Evolutionary conservation across 1,140 invertebrate species (phyloP), one percentile per base, ranked within the genome.

Genomic region (Pteromalus puparum): DNA sequence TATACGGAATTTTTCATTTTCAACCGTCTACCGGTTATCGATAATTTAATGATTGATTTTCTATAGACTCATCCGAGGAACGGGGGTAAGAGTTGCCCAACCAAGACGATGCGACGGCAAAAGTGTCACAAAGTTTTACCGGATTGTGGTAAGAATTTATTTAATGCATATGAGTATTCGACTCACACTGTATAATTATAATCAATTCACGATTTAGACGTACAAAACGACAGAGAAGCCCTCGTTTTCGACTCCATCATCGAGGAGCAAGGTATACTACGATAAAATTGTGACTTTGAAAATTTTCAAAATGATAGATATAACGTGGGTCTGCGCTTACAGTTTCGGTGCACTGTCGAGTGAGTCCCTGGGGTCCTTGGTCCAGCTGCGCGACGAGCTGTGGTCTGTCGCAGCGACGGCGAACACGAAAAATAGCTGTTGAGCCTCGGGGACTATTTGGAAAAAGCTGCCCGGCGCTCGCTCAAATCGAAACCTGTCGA

Each of bases 71-170:
- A 94, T 6, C 93, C 95, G 1, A 91, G 93, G 84, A 96, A 96
- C 87, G 96, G 95, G 0, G 97, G 97, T 10, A 94, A 94, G 86
- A 91, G 89, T 4, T 97, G 97, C 90, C 96, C 96, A 1, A 94
- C 93, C 84, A 95, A 94, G 86, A 87, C 95, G 74, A 87, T 93
- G 0, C 92, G 92, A 74, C 93, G 89, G 87, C 94, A 91, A 88
- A 94, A 93, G 84, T 95, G 95, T 83, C 89, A 85, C 15, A 92
- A 91, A 86, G 78, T 92, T 12, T 34, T 86, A 38, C 88, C 88
- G 21, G 90, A 90, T 2, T 93, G 92, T 70, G 90, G 92, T 93
- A 89, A 91, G 89, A 21, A 46, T 61, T n/a, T 15, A 18, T 48
- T 48, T 34, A 34, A 48, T 13, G 15, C 15, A 48, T 48, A 48